A percentile compares a stretch with the other conserved stretches of the same genome.
phyloP scores from a whole-genome alignment of 2,113 vertebrate species.

The Microtus oregoni region DNA sequence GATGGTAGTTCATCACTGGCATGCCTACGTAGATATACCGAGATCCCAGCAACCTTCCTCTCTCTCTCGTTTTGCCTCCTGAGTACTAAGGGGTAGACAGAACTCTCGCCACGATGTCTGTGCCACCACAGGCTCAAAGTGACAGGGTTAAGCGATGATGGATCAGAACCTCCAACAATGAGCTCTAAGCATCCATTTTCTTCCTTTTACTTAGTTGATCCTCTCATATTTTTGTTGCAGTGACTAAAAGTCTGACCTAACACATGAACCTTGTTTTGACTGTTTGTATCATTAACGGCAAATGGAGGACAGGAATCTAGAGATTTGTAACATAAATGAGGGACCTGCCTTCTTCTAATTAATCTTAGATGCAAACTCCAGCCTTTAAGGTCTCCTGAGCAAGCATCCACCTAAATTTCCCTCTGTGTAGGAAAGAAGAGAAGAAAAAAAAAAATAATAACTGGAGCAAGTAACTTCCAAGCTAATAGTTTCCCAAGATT shows the following conservation, averaged over 20 bases:
- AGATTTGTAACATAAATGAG: not conserved
- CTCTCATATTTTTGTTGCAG: not conserved
- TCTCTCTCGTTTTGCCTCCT: not conserved
- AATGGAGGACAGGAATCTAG: not conserved
- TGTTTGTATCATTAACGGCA: not conserved
- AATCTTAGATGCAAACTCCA: not conserved
- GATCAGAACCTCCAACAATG: not conserved
- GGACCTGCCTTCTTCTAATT: not conserved
- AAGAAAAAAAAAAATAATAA: constrained; percentile 17
- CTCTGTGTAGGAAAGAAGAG: not conserved
- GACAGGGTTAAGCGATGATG: not conserved
- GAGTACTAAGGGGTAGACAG: not conserved
- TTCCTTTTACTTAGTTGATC: not conserved
- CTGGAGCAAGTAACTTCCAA: not conserved
- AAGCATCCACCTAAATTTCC: not conserved
- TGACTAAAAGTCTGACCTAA: not conserved
- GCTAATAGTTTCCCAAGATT: constrained; percentile 29
- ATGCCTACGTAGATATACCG: not conserved
- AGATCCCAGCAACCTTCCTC: not conserved
- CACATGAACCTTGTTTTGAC: not conserved
- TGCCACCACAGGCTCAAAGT: not conserved
- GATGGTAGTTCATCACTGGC: no score
- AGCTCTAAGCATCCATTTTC: not conserved
- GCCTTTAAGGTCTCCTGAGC: not conserved
- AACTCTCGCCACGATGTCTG: not conserved